Base-by-base conservation (phyloP, 2,888 invertebrate species). In the Linyphia triangularis region DNA sequence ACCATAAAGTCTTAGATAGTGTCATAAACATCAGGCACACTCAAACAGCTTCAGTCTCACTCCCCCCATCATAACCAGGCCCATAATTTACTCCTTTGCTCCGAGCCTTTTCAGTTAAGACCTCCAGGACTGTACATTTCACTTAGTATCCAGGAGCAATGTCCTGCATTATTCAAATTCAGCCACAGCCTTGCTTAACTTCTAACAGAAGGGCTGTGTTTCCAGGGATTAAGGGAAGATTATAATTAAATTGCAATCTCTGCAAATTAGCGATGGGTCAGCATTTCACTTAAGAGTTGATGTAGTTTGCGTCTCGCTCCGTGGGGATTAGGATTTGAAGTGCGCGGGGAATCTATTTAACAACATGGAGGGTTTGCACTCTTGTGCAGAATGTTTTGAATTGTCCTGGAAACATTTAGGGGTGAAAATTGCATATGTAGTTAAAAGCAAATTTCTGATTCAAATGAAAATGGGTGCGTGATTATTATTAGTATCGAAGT, bases 181-280 rank as follows among this genome's bases (percentile, higher is more conserved):
- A 7, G 16, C 10, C 24, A 6, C 22, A n/a, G 70, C 67, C 22
- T 30, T 16, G 43, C n/a, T 72, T 26, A 24, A n/a, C n/a, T 43
- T 33, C 57, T 30, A 22, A 57, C 26, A 28, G 22, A 16, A 19
- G 2, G 22, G 22, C 6, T 6, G 73, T 24, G 37, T 10, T 30
- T 2, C 30, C 16, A 10, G 24, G 40, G 40, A 57, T 43, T 43
- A 43, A 28, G 19, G 59, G 61, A 24, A 28, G 30, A 9, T 22
- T 77, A 43, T 16, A 77, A 63, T 73, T 77, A 61, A 77, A 61
- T 61, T 40, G 61, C 26, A 77, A 77, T 77, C 37, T 77, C 26
- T 22, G n/a, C 10, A 61, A 61, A 37, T 77, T 77, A 26, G 37
- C 51, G 37, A 26, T n/a, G 61, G 37, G 26, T 70, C n/a, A 43